phyloP scores from a whole-genome alignment of 2,113 vertebrate genomes.

The Ahaetulla prasina region DNA sequence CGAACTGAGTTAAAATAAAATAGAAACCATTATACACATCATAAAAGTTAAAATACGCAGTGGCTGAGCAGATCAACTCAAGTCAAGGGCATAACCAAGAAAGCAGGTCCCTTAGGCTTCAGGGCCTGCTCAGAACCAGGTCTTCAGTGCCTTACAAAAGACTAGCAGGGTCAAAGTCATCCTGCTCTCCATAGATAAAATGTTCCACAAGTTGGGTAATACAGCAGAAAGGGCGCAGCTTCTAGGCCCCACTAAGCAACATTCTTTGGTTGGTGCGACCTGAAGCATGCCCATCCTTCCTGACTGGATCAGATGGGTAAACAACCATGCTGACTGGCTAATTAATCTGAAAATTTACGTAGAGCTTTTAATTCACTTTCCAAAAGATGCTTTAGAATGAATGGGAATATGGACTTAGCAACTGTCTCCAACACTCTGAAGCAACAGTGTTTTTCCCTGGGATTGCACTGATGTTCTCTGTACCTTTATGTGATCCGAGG shows the following conservation, averaged over 20 bases:
- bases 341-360: background rate
- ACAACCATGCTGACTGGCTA: background rate
- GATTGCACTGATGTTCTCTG: background rate
- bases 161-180: background rate
- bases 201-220: background rate
- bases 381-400: background rate
- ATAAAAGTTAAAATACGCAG: background rate
- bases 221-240: background rate
- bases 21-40: background rate
- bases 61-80: background rate
- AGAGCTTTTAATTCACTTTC: background rate
- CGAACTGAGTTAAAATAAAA: background rate
- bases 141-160: background rate
- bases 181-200: background rate
- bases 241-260: background rate
- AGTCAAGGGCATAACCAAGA: background rate
- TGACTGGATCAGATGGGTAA: background rate
- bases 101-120: background rate
- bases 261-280: background rate
- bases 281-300: background rate
- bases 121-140: background rate
- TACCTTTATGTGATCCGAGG: background rate
- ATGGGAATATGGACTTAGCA: background rate
- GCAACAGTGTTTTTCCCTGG: background rate
- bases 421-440: background rate